Evolutionary conservation across 2,113 vertebrate species (phyloP), one percentile per base, ranked within the genome.

Genomic region (Mastomys coucha): DNA sequence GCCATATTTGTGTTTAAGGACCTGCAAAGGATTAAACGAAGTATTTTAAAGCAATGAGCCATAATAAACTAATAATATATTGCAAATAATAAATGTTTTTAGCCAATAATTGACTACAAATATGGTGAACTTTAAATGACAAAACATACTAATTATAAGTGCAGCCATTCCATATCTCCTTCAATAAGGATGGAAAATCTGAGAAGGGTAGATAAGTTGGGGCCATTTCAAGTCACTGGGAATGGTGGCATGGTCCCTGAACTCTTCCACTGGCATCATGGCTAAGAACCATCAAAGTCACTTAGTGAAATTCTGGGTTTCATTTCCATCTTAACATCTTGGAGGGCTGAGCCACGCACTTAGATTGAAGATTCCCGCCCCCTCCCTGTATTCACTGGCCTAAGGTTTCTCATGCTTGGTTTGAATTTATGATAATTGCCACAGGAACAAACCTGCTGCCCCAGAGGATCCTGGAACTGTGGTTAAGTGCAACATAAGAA

Each of bases 1-100:
- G 98, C 98, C 99, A 99, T 99, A 99, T 99, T 99, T 99, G 98
- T 98, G 98, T 98, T 98, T 99, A 98, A 98, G 99, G 98, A 99
- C 98, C 98, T 99, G 97, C 98, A 97, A 98, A 98, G 98, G 98
- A 99, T 98, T 99, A 98, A 98, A 97, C 80, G 97, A 99, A 99
- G 98, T 98, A 98, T 98, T 98, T 99, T 98, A 99, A 98, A 98
- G 98, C 98, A 98, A 98, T 98, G 98, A 99, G 98, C 98, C 98
- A 98, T 98, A 98, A 98, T 98, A 98, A 98, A 98, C 98, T 98
- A 98, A 99, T 98, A 98, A 98, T 98, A 98, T 98, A 98, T 98
- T 98, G 98, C 98, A 98, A 98, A 99, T 98, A 99, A 98, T 98
- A 98, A 98, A 98, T 98, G 98, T 98, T 98, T 98, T 98, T 98